Evolutionary conservation across 1,140 invertebrate genomes (phyloP), one percentile per base, ranked within the genome.

Genomic region (Diprion similis): DNA sequence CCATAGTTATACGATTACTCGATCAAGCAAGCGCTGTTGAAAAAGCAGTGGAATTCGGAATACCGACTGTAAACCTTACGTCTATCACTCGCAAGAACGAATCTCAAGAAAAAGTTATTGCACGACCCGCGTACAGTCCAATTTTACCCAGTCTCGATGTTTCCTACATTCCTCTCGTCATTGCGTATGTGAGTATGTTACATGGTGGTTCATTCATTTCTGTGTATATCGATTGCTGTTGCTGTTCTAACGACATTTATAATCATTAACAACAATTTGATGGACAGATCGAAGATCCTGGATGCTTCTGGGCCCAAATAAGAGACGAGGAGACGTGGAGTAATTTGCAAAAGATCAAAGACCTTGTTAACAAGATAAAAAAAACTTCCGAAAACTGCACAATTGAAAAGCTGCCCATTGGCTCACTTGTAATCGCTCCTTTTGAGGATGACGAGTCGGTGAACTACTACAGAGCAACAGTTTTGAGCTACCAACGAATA

Each of bases 231-330:
- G 72, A 46, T 59, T 13, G 68, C 24, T 37, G 6, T 37, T 37
- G 24, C 6, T 37, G 75, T 48, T 67, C 51, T 72, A 19, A 66
- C 11, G 17, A 47, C 2, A 18, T 0, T 51, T 68, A 46, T 77
- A 70, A 72, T 68, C 65, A 37, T 37, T 37, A 73, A 77, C 77
- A 51, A 18, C 68, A 13, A 68, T 78, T 19, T 71, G 66, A 65
- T 71, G 73, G 37, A 10, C 78, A 92, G 90, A 71, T 88, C 0
- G 81, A 89, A 8, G 88, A 89, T 79, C 89, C 92, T 1, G 88
- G 89, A 69, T 89, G 90, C 78, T 94, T 94, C 81, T 94, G 90
- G 89, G 90, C 86, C 18, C 89, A 90, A 64, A 84, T 89, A 70
- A 83, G 86, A 68, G 87, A 90, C 65, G 83, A 87, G 0, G 84